Percentiles rank a stretch among this genome's conserved stretches.
phyloP scores from a whole-genome alignment of 2,113 vertebrate species.

The Phylloscopus trochilus region DNA sequence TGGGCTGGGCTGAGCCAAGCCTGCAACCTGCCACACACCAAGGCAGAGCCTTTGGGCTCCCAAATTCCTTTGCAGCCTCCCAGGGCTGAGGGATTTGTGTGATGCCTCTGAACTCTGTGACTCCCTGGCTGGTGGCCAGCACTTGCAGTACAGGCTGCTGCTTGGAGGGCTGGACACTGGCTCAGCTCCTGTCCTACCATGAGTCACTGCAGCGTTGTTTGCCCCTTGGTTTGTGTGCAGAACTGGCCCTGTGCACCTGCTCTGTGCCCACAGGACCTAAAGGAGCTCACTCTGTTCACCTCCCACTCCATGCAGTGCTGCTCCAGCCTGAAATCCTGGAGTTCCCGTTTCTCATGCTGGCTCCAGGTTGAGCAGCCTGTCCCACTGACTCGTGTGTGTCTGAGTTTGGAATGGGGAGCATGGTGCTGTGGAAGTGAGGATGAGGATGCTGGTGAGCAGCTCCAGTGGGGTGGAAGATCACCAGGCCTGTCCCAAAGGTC shows the following conservation, averaged over 20 bases:
- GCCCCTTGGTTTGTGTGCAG: not conserved
- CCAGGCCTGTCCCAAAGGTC: not conserved
- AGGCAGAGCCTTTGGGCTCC: not conserved
- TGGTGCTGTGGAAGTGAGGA: not conserved
- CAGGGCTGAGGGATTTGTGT: not conserved
- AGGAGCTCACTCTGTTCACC: not conserved
- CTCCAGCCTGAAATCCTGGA: not conserved
- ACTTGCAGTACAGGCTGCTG: not conserved
- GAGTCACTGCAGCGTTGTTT: not conserved
- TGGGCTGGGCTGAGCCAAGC: not conserved
- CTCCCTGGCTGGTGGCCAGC: not conserved
- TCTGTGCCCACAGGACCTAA: not conserved
- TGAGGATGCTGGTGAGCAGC: not conserved
- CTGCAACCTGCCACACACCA: fast-evolving
- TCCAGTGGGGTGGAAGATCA: not conserved
- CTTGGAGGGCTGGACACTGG: fast-evolving
- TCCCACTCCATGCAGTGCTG: not conserved
- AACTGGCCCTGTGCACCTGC: not conserved
- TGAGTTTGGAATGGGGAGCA: not conserved
- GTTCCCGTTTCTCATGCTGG: not conserved
- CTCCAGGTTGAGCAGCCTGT: not conserved
- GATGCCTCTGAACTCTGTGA: not conserved
- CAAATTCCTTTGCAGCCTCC: fast-evolving
- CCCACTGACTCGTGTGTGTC: fast-evolving
- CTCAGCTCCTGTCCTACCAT: not conserved